Evolutionary conservation across 1,140 invertebrate species (phyloP), one percentile per base, ranked within the genome.

Genomic region (Penaeus japonicus): DNA sequence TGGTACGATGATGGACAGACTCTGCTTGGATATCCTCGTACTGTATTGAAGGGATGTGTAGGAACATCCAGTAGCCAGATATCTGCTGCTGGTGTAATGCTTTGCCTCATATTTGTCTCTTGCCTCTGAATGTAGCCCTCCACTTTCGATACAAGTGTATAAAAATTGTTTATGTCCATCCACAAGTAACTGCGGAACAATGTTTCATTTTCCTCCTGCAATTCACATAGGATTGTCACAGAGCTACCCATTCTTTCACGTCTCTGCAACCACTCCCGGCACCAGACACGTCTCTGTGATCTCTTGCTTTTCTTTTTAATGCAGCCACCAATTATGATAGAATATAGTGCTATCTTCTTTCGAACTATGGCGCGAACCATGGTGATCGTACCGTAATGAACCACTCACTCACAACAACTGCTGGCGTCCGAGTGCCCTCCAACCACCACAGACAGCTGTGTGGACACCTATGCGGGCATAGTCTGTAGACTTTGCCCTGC

Each of bases 161-260:
- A 81, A 81, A 81, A 81, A 81, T 53, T 81, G 79, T 81, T 81
- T 81, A 81, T 81, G 79, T 81, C 24, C 79, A 81, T 81, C 79
- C 54, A 12, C 79, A 81, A 17, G 79, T 81, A 81, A 81, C 55
- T 81, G 35, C 47, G 79, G 53, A 81, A 81, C 79, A 81, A 81
- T 54, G 32, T 81, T 81, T 47, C 79, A 81, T 81, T 81, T 81
- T 81, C 47, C 32, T 81, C 79, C 79, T 81, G 79, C 79, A 47
- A 81, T 81, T 81, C 47, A 81, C 79, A 53, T 81, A 81, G 79
- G 79, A 81, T 81, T 81, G 79, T 81, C 47, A 81, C 79, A 81
- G 47, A 81, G 35, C 79, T 81, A 53, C 79, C 47, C 79, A 81
- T 81, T 81, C 10, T 32, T 32, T 79, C 77, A 79, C 77, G 77